Evolutionary conservation across 2,113 vertebrate genomes (phyloP).

Genomic region (Rhynchomys soricoides): DNA sequence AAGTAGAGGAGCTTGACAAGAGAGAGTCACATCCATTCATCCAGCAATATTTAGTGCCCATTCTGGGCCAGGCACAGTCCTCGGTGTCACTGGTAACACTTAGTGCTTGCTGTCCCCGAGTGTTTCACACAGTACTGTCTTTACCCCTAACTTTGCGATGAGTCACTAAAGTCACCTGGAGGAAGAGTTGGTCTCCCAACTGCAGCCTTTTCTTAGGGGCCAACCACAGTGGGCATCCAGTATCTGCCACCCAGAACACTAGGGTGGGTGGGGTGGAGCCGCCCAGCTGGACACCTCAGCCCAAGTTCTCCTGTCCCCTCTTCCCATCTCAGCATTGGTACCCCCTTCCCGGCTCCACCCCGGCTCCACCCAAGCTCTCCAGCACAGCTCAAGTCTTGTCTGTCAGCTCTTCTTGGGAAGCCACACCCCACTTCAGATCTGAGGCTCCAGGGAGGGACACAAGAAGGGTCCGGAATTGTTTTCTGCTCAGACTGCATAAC

Average conservation of each 20-base stretch:
- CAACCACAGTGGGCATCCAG: too few species aligned
- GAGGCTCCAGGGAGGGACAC: neutral
- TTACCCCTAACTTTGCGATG: neutral
- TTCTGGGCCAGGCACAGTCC: neutral
- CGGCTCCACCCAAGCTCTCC: neutral
- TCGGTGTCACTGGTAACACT: neutral
- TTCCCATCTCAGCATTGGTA: neutral
- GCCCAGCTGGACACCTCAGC: neutral
- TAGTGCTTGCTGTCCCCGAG: neutral
- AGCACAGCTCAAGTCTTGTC: neutral
- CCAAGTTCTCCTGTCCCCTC: neutral
- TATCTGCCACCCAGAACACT: neutral
- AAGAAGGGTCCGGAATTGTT: neutral
- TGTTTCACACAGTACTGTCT: neutral
- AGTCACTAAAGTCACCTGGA: neutral
- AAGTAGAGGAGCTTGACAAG: neutral
- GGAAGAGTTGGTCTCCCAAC: neutral
- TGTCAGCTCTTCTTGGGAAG: neutral
- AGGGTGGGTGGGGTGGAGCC: neutral
- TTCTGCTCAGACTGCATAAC: neutral
- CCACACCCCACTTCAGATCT: neutral
- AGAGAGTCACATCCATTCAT: neutral
- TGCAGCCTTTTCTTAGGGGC: neutral
- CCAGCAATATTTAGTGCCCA: neutral
- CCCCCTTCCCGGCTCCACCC: too few species aligned